Evolutionary conservation across 2,113 vertebrate species (phyloP), one percentile per base, ranked within the genome.

Genomic region (Montifringilla adamsi): DNA sequence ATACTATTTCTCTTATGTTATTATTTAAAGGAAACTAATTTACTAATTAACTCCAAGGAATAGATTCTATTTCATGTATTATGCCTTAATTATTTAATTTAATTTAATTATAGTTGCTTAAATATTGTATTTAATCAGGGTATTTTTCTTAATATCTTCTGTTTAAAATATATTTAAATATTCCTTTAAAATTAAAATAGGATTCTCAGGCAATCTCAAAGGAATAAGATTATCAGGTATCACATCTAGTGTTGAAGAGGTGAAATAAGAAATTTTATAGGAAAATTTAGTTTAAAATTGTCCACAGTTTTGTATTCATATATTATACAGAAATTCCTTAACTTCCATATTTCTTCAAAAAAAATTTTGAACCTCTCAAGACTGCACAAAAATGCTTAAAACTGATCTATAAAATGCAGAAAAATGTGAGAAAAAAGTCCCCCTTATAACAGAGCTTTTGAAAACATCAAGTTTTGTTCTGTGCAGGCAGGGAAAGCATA

Each of bases 361-460:
- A 81, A 72, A 17, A 1, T 1, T 21, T 66, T 72, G 12, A 50
- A 52, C 1, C 0, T 47, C 6, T 63, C 16, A 60, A 6, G 4
- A 6, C 39, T 63, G 15, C 13, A 84, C 2, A 68, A 56, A 53
- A 69, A 56, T 68, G 13, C 4, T 76, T 28, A 72, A 79, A 92
- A 67, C 4, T n/a, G 8, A n/a, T 33, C 8, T 62, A 20, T n/a
- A 13, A 84, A 69, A 30, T n/a, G 19, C 7, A 73, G 37, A 56
- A 88, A 64, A 20, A 11, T 39, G 64, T 73, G 10, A 88, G 22
- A 2, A 28, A 79, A 26, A 1, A 1, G 1, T 37, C 37, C 1
- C 2, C 39, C 4, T 47, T 49, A 18, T 4, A 52, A 30, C 1
- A n/a, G 5, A 23, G 2, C 2, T 52, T 83, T 64, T 49, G n/a